A percentile compares a stretch with the other conserved stretches of the same genome.
Conservation (phyloP, 2,113 vertebrate genomes). For the Xiphophorus maculatus region DNA sequence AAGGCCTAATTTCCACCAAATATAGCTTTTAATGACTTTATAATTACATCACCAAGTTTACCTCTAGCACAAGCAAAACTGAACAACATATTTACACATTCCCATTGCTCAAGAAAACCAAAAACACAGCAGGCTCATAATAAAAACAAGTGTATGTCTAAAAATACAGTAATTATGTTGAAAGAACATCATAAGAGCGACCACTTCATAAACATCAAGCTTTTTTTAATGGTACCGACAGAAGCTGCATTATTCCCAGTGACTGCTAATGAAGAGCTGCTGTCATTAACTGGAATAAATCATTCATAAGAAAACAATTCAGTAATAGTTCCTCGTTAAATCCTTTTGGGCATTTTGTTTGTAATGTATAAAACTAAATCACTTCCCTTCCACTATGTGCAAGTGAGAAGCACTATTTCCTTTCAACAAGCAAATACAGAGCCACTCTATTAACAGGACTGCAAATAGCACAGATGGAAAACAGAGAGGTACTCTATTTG, state of each 20-base stretch:
- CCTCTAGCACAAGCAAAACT: not conserved
- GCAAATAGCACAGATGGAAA: not conserved
- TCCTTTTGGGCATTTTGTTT: not conserved
- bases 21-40: not conserved
- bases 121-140: not conserved
- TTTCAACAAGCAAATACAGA: not conserved
- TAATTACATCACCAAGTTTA: not conserved
- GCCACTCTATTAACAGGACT: not conserved
- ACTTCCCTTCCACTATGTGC: not conserved
- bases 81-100: not conserved
- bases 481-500: not conserved
- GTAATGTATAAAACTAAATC: not conserved
- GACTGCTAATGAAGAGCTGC: not conserved
- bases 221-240: not conserved
- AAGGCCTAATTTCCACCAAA: too few relatives aligned
- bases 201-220: not conserved
- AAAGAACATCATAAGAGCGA: not conserved
- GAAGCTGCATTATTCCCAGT: not conserved
- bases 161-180: not conserved
- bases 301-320: not conserved
- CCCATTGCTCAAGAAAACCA: not conserved
- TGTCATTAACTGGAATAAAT: constrained; percentile 1
- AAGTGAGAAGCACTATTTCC: not conserved
- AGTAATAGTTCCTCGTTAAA: not conserved
- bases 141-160: not conserved